Base-by-base conservation (phyloP, 2,888 invertebrate genomes). In the Stictocephala bisonia region DNA sequence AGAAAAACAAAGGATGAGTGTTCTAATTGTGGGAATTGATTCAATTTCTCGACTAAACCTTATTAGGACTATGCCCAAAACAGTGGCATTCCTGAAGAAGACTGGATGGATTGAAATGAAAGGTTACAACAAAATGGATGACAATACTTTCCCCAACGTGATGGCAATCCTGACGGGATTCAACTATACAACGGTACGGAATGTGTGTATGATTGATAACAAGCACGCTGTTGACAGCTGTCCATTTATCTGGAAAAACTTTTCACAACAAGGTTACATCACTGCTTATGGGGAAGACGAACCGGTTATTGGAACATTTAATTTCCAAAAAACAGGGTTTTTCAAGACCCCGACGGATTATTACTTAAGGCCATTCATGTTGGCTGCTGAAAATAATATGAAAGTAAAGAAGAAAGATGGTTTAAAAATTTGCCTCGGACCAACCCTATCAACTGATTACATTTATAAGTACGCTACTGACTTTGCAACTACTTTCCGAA, bases 101-200 rank as follows among this genome's bases (percentile, higher is more conserved):
- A 89, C 90, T 72, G 89, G 87, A 72, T 94, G 93, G 88, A 84
- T 92, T 50, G 90, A 90, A 74, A 86, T 92, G 82, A 87, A 90
- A 78, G 95, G 93, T 0, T 95, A 93, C 83, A 88, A 87, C 77
- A 88, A 94, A 88, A 88, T 93, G 75, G 94, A 90, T 6, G 96
- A 96, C 81, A 96, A 96, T 80, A 96, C 96, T 0, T 94, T 93
- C 81, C 95, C 96, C 0, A 97, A 97, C 84, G 84, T 97, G 64
- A 91, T 95, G 88, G 94, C 95, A 0, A 86, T 93, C 51, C 85
- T 93, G 13, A 90, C 92, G 0, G 96, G 96, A 0, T 86, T 88
- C 76, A 88, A 72, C 18, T 58, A 77, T 3, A 68, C 53, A 1
- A 79, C 79, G 50, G 40, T 81, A 29, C 70, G 68, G 26, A 9